Percentiles rank a stretch among this genome's conserved stretches.
phyloP scores from a whole-genome alignment of 2,113 vertebrate species.

The Tupaia tana region DNA sequence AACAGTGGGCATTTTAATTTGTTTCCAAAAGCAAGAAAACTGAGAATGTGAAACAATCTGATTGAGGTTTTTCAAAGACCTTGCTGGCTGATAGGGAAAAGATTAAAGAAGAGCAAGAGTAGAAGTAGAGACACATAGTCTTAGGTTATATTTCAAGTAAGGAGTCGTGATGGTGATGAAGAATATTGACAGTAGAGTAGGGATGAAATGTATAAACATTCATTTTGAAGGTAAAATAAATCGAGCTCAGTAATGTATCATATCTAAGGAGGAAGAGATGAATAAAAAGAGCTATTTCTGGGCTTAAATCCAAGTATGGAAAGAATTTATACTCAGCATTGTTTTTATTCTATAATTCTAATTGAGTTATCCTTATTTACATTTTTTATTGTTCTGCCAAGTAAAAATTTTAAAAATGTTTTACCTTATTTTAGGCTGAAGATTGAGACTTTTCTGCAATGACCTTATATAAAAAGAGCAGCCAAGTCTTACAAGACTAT shows the following conservation, averaged over 20 bases:
- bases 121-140: not conserved
- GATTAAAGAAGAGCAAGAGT: slow-evolving; percentile 1
- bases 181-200: not conserved
- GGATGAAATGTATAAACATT: not conserved
- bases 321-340: not conserved
- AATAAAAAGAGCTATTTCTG: not conserved
- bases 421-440: not conserved
- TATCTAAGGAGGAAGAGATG: not conserved
- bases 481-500: not conserved
- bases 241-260: not conserved
- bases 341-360: not conserved
- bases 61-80: not conserved
- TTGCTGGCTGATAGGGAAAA: not conserved
- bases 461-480: not conserved
- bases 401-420: not conserved
- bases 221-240: not conserved
- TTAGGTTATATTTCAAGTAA: not conserved
- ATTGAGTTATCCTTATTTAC: not conserved
- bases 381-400: not conserved
- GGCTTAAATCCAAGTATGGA: not conserved
- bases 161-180: not conserved
- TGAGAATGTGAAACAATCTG: not conserved
- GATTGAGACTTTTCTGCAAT: not conserved
- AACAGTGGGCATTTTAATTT: not conserved
- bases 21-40: slow-evolving; percentile 12